Conservation (phyloP, 2,797 vertebrate genomes). For the Pangasius mekongensis region DNA sequence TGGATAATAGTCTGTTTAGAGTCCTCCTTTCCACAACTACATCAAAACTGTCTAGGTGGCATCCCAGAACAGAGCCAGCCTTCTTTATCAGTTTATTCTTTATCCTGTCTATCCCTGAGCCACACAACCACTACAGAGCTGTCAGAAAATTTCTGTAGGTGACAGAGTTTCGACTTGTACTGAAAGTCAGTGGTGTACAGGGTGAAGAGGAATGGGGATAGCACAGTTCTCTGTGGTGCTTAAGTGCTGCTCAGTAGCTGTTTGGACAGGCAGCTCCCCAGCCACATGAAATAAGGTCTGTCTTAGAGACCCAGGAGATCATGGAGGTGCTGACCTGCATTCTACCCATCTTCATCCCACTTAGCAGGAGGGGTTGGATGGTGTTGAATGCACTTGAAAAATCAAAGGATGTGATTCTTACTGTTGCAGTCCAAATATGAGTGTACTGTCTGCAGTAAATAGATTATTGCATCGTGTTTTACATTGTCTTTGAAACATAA, state of each 20-base stretch:
- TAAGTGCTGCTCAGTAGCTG: not conserved
- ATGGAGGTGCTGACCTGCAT: not conserved
- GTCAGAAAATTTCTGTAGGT: not conserved
- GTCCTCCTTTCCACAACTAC: not conserved
- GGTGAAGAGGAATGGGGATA: not conserved
- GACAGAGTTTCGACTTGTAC: not conserved
- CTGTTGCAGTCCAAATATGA: not conserved
- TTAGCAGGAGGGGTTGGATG: not conserved
- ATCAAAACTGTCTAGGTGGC: not conserved
- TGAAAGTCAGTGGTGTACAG: not conserved
- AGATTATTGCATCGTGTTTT: not conserved
- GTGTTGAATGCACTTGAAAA: not conserved
- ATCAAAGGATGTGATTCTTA: not conserved
- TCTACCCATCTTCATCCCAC: not conserved
- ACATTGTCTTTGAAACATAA: too few species aligned
- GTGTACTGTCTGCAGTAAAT: not conserved
- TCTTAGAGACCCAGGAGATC: not conserved
- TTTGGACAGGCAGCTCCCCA: not conserved
- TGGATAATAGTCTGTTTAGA: not conserved
- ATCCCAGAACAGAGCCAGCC: not conserved
- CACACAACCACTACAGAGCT: not conserved
- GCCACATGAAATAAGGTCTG: not conserved
- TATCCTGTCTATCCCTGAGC: not conserved
- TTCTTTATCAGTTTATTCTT: not conserved
- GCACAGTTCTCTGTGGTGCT: not conserved